A percentile compares a stretch with the other conserved stretches of the same genome.
Conservation (phyloP, 2,888 invertebrate genomes). For the Pristionchus maxplancki region DNA sequence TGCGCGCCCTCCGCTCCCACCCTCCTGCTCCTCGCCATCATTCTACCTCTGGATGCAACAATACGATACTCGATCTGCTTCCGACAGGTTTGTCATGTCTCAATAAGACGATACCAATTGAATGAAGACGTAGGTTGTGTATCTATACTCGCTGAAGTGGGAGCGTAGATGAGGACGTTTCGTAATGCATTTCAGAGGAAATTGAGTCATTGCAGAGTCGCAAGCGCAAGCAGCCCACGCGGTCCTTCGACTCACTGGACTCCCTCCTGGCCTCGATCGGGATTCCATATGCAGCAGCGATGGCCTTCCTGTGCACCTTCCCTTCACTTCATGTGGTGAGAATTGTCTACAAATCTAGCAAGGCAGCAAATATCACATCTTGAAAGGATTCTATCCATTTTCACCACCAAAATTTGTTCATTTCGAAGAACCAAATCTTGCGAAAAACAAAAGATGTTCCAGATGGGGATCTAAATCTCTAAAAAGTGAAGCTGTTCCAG, state of each 20-base stretch:
- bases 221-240: slow-evolving; percentile 47
- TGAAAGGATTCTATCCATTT: too few species aligned
- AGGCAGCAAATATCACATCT: too few species aligned
- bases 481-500: too few species aligned
- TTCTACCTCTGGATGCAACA: slow-evolving; percentile 28
- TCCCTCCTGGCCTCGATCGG: slow-evolving; percentile 19
- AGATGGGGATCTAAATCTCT: too few species aligned
- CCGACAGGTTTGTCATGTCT: slow-evolving; percentile 43
- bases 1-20: background rate
- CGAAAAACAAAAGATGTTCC: too few species aligned
- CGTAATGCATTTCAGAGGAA: too few species aligned
- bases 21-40: background rate
- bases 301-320: background rate
- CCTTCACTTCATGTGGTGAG: slow-evolving; percentile 23
- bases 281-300: background rate
- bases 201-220: slow-evolving; percentile 47
- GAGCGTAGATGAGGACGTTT: too few species aligned
- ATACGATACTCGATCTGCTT: slow-evolving; percentile 39
- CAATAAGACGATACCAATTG: background rate
- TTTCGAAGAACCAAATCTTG: too few species aligned
- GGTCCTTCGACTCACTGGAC: slow-evolving; percentile 26
- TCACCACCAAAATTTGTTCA: too few species aligned
- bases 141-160: too few species aligned
- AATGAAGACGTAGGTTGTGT: too few species aligned
- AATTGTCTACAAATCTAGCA: background rate